Evolutionary conservation across 2,797 vertebrate species (phyloP).

Genomic region (Meriones psammophilus): DNA sequence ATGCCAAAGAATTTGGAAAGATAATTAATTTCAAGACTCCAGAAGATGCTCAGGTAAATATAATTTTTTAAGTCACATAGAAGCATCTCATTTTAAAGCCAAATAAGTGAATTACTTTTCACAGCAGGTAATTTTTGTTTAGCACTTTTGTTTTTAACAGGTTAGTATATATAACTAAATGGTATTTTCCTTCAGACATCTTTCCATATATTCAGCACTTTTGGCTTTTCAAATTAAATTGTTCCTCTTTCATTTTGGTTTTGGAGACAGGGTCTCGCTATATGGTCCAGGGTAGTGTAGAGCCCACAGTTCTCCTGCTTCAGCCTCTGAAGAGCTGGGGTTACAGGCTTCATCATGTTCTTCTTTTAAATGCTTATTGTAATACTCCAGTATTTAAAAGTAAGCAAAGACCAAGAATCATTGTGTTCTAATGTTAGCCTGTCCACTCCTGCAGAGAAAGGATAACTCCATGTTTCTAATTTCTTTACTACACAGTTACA

Average conservation of each 20-base stretch:
- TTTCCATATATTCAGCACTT: slow-evolving; percentile 18
- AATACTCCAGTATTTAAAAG: slow-evolving; percentile 30
- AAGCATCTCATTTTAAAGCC: slow-evolving; percentile 54
- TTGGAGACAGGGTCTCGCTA: not conserved
- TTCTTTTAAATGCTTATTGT: slow-evolving; percentile 42
- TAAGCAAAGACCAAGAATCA: not conserved
- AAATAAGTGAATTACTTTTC: slow-evolving; percentile 29
- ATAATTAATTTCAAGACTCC: slow-evolving; percentile 97
- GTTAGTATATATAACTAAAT: slow-evolving; percentile 41
- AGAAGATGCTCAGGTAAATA: slow-evolving; percentile 95
- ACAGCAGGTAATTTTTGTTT: slow-evolving; percentile 53
- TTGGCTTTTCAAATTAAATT: slow-evolving; percentile 49
- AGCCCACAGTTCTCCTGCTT: not conserved
- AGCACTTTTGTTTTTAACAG: slow-evolving; percentile 57
- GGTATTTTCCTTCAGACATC: not conserved
- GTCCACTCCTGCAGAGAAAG: not conserved
- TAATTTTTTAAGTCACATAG: slow-evolving; percentile 60
- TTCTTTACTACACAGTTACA: not conserved
- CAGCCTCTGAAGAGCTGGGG: not conserved
- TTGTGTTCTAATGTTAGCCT: not conserved
- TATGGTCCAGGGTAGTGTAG: not conserved
- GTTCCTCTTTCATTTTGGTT: not conserved
- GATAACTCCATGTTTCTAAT: not conserved
- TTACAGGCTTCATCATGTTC: not conserved
- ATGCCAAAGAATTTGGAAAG: slow-evolving; percentile 99